These are phyloP conservation scores for Orcinus orca DNA, from an alignment of 2,113 vertebrate species.

Conservation along the genomic window DNA sequence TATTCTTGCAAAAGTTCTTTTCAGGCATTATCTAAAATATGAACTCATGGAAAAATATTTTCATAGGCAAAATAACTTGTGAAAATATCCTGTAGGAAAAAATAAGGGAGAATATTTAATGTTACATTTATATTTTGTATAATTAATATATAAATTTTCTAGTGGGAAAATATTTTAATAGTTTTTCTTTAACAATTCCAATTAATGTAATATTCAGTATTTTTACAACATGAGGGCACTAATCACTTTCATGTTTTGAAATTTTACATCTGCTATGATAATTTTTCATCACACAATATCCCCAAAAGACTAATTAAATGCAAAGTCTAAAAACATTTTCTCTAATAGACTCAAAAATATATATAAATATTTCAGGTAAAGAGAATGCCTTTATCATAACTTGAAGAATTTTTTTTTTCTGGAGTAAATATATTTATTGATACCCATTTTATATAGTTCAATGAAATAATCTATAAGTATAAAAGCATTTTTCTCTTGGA, in stretches of 20 bases:
- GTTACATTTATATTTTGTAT: not conserved
- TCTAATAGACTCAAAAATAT: not conserved
- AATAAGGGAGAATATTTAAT: not conserved
- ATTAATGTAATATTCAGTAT: slow-evolving; percentile 23
- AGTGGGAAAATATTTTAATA: not conserved
- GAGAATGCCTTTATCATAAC: not conserved
- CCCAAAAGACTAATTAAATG: slow-evolving; percentile 46
- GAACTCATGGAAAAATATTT: not conserved
- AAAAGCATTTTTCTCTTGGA: slow-evolving; percentile 78
- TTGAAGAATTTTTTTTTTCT: slow-evolving; percentile 3
- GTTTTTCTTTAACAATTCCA: not conserved
- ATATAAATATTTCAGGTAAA: slow-evolving; percentile 46
- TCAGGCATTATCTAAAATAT: not conserved
- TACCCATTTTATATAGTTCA: slow-evolving; percentile 80
- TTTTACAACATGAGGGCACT: slow-evolving; percentile 20
- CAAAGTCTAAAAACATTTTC: slow-evolving; percentile 28
- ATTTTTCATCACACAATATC: slow-evolving; percentile 7
- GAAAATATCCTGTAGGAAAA: not conserved
- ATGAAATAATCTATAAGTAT: slow-evolving; percentile 80
- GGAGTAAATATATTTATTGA: slow-evolving; percentile 84
- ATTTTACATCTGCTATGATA: slow-evolving; percentile 49
- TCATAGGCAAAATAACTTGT: not conserved
- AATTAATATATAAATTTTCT: not conserved
- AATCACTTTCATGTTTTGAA: slow-evolving; percentile 57
- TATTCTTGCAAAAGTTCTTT: not conserved